Percentiles rank a stretch among this genome's conserved stretches.
These are phyloP conservation scores for Diloba caeruleocephala DNA, from an alignment of 2,888 invertebrate genomes.

Conservation along the genomic window DNA sequence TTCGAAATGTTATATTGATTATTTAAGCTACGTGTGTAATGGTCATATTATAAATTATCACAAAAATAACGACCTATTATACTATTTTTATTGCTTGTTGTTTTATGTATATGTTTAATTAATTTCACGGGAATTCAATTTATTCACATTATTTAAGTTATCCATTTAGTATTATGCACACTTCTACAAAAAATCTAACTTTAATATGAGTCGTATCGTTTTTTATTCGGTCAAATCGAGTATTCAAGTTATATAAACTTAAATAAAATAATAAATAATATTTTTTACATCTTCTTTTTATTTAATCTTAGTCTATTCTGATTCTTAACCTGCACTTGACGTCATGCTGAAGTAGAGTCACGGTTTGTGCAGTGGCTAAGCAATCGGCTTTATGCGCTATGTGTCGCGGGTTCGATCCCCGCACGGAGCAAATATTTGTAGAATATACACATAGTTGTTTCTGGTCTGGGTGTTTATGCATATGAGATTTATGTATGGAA, in stretches of 20 bases:
- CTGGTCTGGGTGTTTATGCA: too few relatives aligned
- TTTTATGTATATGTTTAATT: constrained; percentile 27
- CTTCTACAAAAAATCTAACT: constrained; percentile 26
- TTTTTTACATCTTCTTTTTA: background rate
- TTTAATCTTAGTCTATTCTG: background rate
- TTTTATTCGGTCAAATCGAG: constrained; percentile 28
- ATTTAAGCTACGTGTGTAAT: constrained; percentile 7
- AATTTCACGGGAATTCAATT: constrained; percentile 28
- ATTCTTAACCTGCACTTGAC: too few relatives aligned
- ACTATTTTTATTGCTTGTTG: constrained; percentile 33
- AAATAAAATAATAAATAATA: constrained; percentile 14
- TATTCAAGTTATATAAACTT: constrained; percentile 27
- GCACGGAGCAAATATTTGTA: too few relatives aligned
- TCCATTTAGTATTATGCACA: constrained; percentile 10
- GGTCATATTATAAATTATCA: constrained; percentile 34
- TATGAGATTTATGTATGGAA: too few relatives aligned
- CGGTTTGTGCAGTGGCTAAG: too few relatives aligned
- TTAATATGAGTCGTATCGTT: constrained; percentile 20
- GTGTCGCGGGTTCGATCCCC: too few relatives aligned
- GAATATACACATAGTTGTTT: too few relatives aligned
- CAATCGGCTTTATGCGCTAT: too few relatives aligned
- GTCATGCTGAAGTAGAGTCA: too few relatives aligned
- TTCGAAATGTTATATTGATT: constrained; percentile 12
- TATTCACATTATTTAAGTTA: constrained; percentile 31
- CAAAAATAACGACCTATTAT: constrained; percentile 19